Base-by-base conservation (phyloP, 2,113 vertebrate species). In the Excalfactoria chinensis region DNA sequence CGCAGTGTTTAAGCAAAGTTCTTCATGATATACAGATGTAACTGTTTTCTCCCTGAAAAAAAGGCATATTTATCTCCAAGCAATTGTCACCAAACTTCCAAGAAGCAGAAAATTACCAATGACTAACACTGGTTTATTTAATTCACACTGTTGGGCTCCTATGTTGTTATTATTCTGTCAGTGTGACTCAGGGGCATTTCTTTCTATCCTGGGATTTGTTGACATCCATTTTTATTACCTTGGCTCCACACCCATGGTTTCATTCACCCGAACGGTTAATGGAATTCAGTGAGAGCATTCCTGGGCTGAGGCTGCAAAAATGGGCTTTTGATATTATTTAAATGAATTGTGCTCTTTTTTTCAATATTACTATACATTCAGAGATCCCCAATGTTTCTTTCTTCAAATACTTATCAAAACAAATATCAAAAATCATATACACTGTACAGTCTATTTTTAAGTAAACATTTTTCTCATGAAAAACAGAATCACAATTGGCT, bases 361-460 rank as follows among this genome's bases (percentile, higher is more conserved):
- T 94, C 85, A 80, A 74, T 86, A 89, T 80, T 93, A 79, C 79
- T 94, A 79, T 90, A 97, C 91, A 97, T 96, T 97, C 96, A 97
- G 93, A 60, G 92, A 93, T 92, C 89, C 93, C 86, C 43, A 85
- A 92, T 81, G 70, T 80, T 96, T 93, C 72, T 82, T 80, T 92
- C 30, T 82, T 94, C 88, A 93, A 95, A 96, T 93, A 93, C 73
- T 90, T 92, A 88, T 37, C 71, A 84, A 93, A 93, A 94, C 69
- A 96, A 95, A 87, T 94, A 91, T 83, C 58, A 94, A 96, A 96
- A 96, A 93, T 74, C 93, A 93, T 94, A 92, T 82, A 93, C 77
- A 87, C 94, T 97, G 96, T 95, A 95, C 75, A 95, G 84, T 88
- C 94, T 97, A 89, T 93, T 84, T 87, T 91, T 92, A 97, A 77